Evolutionary conservation across 2,888 invertebrate genomes (phyloP), one percentile per base, ranked within the genome.

Genomic region (Hesperia comma): DNA sequence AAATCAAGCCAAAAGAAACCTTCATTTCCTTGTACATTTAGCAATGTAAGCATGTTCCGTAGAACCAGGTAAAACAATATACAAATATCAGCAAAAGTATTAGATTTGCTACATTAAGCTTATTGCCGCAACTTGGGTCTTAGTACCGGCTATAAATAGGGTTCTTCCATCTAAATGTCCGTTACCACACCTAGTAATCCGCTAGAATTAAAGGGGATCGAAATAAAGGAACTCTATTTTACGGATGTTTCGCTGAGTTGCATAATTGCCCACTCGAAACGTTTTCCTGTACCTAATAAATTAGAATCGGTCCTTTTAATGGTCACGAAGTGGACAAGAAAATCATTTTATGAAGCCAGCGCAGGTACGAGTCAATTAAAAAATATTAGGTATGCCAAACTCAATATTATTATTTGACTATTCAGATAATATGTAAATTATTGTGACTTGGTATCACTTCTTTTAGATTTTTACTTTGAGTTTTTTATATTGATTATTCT

Each of bases 121-220:
- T 83, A 84, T 76, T 73, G 77, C 77, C 69, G 67, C 77, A 73
- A 76, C 73, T 76, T 77, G 79, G 79, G 80, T 76, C 79, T 83
- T 77, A 78, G 74, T 72, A 53, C 71, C 49, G 76, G 77, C 82
- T 78, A 84, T 86, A 87, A 87, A 87, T 85, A 86, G 85, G 78
- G 81, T 78, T 80, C 74, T 72, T 70, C 73, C 77, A 77, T 79
- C 82, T 80, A 80, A 86, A 86, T 83, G 83, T 82, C 85, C 83
- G 79, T 86, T 87, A 84, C 83, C 74, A 77, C 79, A 79, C 82
- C 79, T 72, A 74, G 82, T 86, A 87, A 87, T 86, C 87, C 82
- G 83, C 79, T 79, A 80, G 85, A 86, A 85, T 85, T 85, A 87
- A 86, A 85, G 79, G 76, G 75, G 79, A 76, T 78, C 58, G 68